Base-by-base conservation (phyloP, 2,797 vertebrate species). In the Lutjanus campechanus region DNA sequence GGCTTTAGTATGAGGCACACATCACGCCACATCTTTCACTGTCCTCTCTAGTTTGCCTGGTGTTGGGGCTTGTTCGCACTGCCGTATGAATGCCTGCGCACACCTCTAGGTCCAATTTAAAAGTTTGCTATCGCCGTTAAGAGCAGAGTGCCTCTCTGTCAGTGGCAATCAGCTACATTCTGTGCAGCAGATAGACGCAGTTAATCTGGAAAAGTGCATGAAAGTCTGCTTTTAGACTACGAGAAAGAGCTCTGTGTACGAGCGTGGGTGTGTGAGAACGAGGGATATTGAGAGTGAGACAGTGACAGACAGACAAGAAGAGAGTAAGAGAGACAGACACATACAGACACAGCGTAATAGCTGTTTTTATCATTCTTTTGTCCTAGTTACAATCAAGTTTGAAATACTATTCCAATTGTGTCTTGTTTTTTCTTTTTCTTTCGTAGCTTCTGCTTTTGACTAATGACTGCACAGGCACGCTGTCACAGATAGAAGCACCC, bases 1-100 rank as follows among this genome's bases (percentile, higher is more conserved):
- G 93, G 78, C 92, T 90, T 94, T 84, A 92, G 93, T 93, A 90
- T 76, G 87, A 87, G 69, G 77, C 83, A 85, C 87, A 92, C 89
- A 83, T 93, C 90, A 90, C 75, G 63, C 84, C 85, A 83, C 91
- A 91, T 93, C 89, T 90, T 82, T 87, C 90, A 92, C 92, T 84
- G 82, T 90, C 85, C 85, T 80, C 76, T 89, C 88, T 46, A 40
- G 82, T 89, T 85, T 76, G 61, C 82, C 85, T 79, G 72, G 66
- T 75, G 80, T 76, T 58, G 56, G 77, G 79, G 68, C 81, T 83
- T 79, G 62, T 85, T 92, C 91, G 86, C 87, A 79, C 82, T 88
- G 81, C 79, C 10, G 19, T 86, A 82, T 77, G 72, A 89, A 87
- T 87, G 80, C 75, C 79, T 87, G 82, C 43, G 7, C 76, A 71